These are phyloP conservation scores for Phrynocephalus guinanensis DNA, from an alignment of 2,797 vertebrate species.

Conservation along the genomic window DNA sequence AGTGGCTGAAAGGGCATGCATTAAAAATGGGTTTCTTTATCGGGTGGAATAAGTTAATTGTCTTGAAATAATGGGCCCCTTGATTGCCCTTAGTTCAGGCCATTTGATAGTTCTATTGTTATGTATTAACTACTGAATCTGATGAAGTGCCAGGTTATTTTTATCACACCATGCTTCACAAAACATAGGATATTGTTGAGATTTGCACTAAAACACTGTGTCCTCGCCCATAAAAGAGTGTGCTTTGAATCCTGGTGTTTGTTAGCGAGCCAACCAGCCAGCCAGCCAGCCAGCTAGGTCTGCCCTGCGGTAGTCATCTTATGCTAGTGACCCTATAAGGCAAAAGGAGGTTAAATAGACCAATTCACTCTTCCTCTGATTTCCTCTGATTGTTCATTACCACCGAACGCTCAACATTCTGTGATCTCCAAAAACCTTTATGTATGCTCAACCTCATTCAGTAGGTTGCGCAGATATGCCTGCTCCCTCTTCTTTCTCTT, in stretches of 20 bases:
- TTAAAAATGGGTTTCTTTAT: not conserved
- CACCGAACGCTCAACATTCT: not conserved
- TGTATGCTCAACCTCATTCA: not conserved
- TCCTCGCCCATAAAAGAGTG: not conserved
- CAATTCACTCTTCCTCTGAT: not conserved
- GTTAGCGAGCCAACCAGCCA: not conserved
- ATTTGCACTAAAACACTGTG: not conserved
- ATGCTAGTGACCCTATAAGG: not conserved
- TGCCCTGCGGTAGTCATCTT: too few species aligned
- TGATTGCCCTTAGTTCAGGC: not conserved
- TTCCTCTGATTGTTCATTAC: not conserved
- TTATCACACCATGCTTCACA: not conserved
- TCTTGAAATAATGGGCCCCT: slow-evolving; percentile 27
- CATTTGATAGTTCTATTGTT: not conserved
- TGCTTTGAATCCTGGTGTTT: not conserved
- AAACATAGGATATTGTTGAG: not conserved
- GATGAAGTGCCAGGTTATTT: not conserved
- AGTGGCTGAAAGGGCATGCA: not conserved
- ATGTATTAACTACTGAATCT: slow-evolving; percentile 38
- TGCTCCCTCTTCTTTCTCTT: not conserved
- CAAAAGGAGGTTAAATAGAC: not conserved
- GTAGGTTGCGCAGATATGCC: too few species aligned
- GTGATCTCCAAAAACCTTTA: too few species aligned
- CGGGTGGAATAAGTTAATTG: not conserved
- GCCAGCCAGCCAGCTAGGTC: too few species aligned